phyloP scores from a whole-genome alignment of 1,140 invertebrate species.

The Antheraea mylitta region DNA sequence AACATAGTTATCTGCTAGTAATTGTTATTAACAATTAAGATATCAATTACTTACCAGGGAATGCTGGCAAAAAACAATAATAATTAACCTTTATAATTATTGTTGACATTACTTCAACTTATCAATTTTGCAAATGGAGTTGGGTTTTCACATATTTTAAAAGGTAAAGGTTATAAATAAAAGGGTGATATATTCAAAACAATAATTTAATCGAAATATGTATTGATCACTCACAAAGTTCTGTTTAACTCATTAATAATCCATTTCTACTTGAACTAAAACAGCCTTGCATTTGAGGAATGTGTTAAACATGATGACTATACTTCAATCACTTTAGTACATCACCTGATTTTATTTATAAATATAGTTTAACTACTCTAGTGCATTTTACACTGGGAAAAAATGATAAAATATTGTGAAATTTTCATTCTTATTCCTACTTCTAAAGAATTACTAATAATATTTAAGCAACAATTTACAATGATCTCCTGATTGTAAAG shows the following conservation, averaged over 20 bases:
- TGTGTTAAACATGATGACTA: constrained; percentile 48
- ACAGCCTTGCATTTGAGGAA: constrained; percentile 66
- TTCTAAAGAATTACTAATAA: constrained; percentile 3
- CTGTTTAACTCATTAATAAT: constrained; percentile 54
- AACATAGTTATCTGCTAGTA: background rate
- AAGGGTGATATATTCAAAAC: constrained; percentile 20
- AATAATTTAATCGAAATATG: constrained; percentile 47
- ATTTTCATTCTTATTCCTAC: constrained; percentile 5
- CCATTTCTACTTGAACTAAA: constrained; percentile 48
- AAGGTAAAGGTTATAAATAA: constrained; percentile 6
- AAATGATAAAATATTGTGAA: background rate
- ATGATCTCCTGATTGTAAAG: background rate
- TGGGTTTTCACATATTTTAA: background rate
- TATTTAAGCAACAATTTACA: constrained; percentile 10
- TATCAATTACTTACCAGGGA: background rate
- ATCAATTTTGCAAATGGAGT: constrained; percentile 26
- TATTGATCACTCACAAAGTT: constrained; percentile 59
- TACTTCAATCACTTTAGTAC: constrained; percentile 27
- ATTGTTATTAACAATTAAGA: background rate
- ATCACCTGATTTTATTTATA: background rate
- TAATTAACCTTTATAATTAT: background rate
- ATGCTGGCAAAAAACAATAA: background rate
- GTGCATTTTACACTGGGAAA: background rate
- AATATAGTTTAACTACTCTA: constrained; percentile 1
- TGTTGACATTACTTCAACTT: constrained; percentile 2